Percentiles rank a stretch among this genome's conserved stretches.
phyloP scores from a whole-genome alignment of 1,140 invertebrate species.

The Achroia grisella region DNA sequence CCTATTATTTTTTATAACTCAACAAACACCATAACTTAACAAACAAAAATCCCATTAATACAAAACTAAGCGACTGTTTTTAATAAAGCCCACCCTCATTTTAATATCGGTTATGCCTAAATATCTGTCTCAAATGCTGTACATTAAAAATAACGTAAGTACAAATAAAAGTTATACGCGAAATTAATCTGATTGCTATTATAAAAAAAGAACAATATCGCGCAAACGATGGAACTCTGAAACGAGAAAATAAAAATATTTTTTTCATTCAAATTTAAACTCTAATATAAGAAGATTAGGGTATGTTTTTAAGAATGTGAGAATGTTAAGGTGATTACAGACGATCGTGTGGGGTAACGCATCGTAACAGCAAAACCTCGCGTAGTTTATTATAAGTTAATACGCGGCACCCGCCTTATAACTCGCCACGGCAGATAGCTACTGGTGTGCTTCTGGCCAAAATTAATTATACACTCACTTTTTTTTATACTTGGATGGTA shows the following conservation, averaged over 20 bases:
- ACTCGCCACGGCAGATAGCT: slow-evolving; percentile 18
- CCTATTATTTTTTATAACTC: too few species aligned
- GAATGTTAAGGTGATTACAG: slow-evolving; percentile 13
- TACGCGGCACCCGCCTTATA: slow-evolving; percentile 44
- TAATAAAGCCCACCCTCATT: slow-evolving; percentile 55
- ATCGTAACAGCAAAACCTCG: slow-evolving; percentile 47
- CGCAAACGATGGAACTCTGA: not conserved
- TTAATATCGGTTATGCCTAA: slow-evolving; percentile 51
- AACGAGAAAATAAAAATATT: not conserved
- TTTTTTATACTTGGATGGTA: too few species aligned
- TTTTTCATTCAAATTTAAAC: slow-evolving; percentile 4
- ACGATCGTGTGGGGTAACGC: slow-evolving; percentile 24
- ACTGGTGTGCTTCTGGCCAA: slow-evolving; percentile 14
- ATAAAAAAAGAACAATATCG: not conserved
- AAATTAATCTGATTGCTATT: slow-evolving; percentile 6
- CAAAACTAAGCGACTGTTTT: slow-evolving; percentile 54
- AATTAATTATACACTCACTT: not conserved
- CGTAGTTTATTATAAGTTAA: slow-evolving; percentile 69
- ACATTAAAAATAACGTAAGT: slow-evolving; percentile 8
- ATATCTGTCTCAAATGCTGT: slow-evolving; percentile 16
- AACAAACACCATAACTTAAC: not conserved
- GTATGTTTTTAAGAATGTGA: too few species aligned
- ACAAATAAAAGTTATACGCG: not conserved
- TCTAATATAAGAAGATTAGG: not conserved
- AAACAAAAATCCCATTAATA: slow-evolving; percentile 45